Conservation (phyloP, 1,140 invertebrate genomes). For the Drosophila paulistorum region DNA sequence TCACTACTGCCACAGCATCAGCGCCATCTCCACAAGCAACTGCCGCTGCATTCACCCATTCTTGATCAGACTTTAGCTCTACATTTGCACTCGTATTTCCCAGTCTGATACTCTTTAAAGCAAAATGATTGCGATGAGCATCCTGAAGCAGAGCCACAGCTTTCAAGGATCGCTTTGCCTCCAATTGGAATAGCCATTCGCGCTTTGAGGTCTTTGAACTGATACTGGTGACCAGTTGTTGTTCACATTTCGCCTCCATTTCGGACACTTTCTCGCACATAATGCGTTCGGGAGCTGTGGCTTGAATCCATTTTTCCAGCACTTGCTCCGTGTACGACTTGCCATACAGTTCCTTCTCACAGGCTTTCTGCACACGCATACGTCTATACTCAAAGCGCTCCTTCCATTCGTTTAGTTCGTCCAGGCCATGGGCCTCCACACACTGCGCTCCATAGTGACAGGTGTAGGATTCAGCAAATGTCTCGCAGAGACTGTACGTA, state of each 20-base stretch:
- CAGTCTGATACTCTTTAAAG: conserved; percentile 84
- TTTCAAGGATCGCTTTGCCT: conserved; percentile 83
- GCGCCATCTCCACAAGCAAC: conserved; percentile 27
- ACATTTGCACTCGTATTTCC: conserved; percentile 59
- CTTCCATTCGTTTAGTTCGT: conserved; percentile 90
- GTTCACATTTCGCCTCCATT: conserved; percentile 86
- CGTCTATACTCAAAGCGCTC: conserved; percentile 88
- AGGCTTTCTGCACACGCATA: conserved; percentile 87
- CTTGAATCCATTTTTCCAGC: conserved; percentile 86
- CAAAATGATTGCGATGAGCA: conserved; percentile 89
- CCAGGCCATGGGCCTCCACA: conserved; percentile 89
- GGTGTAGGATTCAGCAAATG: conserved; percentile 84
- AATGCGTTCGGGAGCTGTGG: conserved; percentile 85
- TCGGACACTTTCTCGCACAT: conserved; percentile 86
- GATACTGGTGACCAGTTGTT: conserved; percentile 86
- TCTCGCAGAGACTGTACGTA: conserved; percentile 85
- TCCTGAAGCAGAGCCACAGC: conserved; percentile 89
- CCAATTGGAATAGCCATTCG: conserved; percentile 88
- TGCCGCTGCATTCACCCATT: conserved; percentile 83
- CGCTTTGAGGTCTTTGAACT: conserved; percentile 87
- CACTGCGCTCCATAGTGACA: conserved; percentile 89
- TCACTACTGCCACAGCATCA: conserved; percentile 53
- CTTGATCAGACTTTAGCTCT: conserved; percentile 85
- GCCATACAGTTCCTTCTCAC: conserved; percentile 88
- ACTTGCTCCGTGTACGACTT: conserved; percentile 87